Percentiles rank a stretch among this genome's conserved stretches.
These are phyloP conservation scores for Sialis fuliginosa DNA, from an alignment of 2,888 invertebrate genomes.

Conservation along the genomic window DNA sequence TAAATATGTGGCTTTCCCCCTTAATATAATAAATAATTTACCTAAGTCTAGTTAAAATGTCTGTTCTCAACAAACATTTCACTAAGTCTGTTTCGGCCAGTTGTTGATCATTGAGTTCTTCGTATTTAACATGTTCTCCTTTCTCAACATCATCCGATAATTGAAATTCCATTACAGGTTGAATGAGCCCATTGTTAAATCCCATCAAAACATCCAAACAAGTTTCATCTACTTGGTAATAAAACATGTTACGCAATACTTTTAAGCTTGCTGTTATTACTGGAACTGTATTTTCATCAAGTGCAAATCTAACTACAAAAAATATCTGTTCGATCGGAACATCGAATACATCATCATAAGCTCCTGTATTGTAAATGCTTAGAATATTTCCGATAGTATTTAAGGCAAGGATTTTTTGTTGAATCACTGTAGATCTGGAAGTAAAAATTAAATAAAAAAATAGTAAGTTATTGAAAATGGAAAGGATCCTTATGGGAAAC, in stretches of 20 bases:
- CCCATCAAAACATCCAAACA: slow-evolving; percentile 51
- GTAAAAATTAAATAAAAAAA: background rate
- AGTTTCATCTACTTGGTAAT: slow-evolving; percentile 61
- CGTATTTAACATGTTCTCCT: slow-evolving; percentile 6
- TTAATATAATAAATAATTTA: slow-evolving; percentile 19
- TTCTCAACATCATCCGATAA: slow-evolving; percentile 14
- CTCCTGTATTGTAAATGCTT: slow-evolving; percentile 52
- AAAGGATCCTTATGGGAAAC: too few relatives aligned
- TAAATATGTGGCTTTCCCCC: background rate
- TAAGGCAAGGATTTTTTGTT: slow-evolving; percentile 69
- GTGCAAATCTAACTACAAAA: slow-evolving; percentile 63
- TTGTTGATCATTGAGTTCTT: slow-evolving; percentile 64
- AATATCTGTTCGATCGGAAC: slow-evolving; percentile 60
- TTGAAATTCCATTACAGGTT: slow-evolving; percentile 33
- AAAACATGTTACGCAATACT: slow-evolving; percentile 57
- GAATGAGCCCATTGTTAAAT: slow-evolving; percentile 41
- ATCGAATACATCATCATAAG: slow-evolving; percentile 56
- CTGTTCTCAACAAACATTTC: slow-evolving; percentile 50
- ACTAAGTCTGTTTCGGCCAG: slow-evolving; percentile 69
- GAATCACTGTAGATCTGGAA: slow-evolving; percentile 48
- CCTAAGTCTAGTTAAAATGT: slow-evolving; percentile 56
- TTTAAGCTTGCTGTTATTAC: slow-evolving; percentile 59
- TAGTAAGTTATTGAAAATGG: too few relatives aligned
- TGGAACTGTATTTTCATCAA: slow-evolving; percentile 65
- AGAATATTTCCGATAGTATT: slow-evolving; percentile 64